These are phyloP conservation scores for Meleagris gallopavo DNA, from an alignment of 2,113 vertebrate species.

Conservation along the genomic window DNA sequence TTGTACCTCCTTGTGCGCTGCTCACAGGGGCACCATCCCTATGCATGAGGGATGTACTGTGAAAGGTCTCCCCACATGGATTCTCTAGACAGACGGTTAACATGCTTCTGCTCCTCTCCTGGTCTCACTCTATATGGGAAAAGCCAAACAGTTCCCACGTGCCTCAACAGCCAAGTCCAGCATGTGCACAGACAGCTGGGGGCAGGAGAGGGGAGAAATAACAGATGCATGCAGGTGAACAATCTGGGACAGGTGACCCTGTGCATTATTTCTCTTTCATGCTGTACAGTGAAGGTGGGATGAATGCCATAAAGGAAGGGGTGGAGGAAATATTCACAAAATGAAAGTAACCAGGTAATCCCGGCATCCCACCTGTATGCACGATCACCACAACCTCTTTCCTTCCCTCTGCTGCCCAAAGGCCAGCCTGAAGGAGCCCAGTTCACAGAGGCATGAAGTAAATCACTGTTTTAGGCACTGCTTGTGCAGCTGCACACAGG, in stretches of 20 bases:
- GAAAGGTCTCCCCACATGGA: not conserved
- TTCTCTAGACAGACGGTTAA: not conserved
- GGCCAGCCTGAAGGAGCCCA: not conserved
- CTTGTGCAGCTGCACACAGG: not conserved
- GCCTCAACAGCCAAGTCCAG: not conserved
- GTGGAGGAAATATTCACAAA: not conserved
- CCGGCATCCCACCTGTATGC: fast-evolving
- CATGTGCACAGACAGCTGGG: not conserved
- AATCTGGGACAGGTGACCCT: not conserved
- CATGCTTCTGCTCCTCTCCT: not conserved
- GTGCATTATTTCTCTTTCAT: not conserved
- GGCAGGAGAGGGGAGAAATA: not conserved
- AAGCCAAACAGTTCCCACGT: not conserved
- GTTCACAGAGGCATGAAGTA: not conserved
- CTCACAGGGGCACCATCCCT: not conserved
- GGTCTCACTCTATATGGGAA: not conserved
- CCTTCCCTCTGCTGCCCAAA: not conserved
- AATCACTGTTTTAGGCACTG: not conserved
- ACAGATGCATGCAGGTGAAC: not conserved
- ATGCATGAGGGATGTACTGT: not conserved
- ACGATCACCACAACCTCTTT: fast-evolving
- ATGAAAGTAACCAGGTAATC: not conserved
- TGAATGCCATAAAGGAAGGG: not conserved
- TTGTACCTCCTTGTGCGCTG: not conserved
- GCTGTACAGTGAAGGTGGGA: not conserved